These are phyloP conservation scores for Loripinus fragilis DNA, from an alignment of 2,888 invertebrate genomes.

Conservation along the genomic window DNA sequence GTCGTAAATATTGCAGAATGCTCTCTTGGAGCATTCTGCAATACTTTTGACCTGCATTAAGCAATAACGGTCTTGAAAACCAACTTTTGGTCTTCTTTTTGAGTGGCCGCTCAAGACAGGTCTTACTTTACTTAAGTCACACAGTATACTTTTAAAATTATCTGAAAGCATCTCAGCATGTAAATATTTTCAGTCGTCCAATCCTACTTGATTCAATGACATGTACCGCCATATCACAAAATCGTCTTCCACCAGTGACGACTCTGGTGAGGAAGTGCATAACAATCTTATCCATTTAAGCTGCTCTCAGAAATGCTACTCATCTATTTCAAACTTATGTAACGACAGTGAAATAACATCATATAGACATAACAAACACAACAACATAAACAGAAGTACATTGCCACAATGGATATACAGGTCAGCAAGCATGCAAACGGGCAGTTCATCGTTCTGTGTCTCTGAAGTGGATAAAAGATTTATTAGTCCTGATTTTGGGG, in stretches of 20 bases:
- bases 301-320: too few relatives aligned
- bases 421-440: conserved; percentile 5
- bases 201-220: background rate
- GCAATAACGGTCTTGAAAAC: too few relatives aligned
- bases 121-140: too few relatives aligned
- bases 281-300: background rate
- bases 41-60: too few relatives aligned
- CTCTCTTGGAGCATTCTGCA: too few relatives aligned
- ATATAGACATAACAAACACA: background rate
- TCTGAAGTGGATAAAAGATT: conserved; percentile 7
- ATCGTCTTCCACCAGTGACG: background rate
- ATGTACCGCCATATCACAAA: background rate
- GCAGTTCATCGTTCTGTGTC: background rate
- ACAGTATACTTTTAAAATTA: background rate
- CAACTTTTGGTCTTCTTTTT: too few relatives aligned
- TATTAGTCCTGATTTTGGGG: conserved; percentile 4
- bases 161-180: background rate
- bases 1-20: too few relatives aligned
- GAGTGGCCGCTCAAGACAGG: too few relatives aligned
- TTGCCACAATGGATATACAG: background rate
- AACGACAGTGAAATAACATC: background rate
- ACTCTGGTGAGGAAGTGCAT: background rate
- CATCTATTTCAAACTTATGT: too few relatives aligned
- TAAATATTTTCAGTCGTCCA: background rate
- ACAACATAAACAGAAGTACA: background rate